Evolutionary conservation across 1,140 invertebrate genomes (phyloP).

Genomic region (Caerostris extrusa): DNA sequence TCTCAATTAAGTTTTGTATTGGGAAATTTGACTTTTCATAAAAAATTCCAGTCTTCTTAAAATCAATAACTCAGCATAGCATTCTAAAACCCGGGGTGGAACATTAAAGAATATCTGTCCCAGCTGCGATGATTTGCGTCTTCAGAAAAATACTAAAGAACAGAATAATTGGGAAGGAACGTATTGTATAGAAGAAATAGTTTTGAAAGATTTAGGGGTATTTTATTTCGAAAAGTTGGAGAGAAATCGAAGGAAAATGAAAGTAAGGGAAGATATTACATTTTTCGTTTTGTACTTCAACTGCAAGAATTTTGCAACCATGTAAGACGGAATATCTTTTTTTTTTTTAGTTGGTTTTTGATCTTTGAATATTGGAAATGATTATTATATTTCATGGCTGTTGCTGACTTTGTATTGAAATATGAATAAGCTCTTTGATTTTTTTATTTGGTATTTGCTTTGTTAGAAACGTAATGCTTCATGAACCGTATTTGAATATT

Average conservation of each 20-base stretch:
- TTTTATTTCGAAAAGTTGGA: not conserved
- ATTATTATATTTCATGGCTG: too few relatives aligned
- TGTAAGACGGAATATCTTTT: too few relatives aligned
- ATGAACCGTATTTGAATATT: too few relatives aligned
- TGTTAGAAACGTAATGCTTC: too few relatives aligned
- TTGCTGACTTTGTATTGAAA: too few relatives aligned
- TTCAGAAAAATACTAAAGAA: not conserved
- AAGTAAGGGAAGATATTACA: not conserved
- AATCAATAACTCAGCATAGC: not conserved
- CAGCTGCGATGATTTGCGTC: slow-evolving; percentile 27
- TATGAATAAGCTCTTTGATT: too few relatives aligned
- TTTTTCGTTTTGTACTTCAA: not conserved
- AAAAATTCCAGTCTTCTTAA: not conserved
- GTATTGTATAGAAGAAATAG: not conserved
- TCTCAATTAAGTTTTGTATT: slow-evolving; percentile 30
- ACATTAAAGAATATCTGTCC: slow-evolving; percentile 44
- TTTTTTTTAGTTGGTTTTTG: too few relatives aligned
- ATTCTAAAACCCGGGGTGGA: slow-evolving; percentile 5
- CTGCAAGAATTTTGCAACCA: not conserved
- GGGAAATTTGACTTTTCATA: slow-evolving; percentile 6
- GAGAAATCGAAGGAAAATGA: not conserved
- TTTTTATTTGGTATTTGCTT: too few relatives aligned
- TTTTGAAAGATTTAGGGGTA: slow-evolving; percentile 34
- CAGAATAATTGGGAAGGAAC: slow-evolving; percentile 29
- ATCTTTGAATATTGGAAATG: too few relatives aligned